A percentile compares a stretch with the other conserved stretches of the same genome.
These are phyloP conservation scores for Ellobius talpinus DNA, from an alignment of 2,113 vertebrate genomes.

Conservation along the genomic window DNA sequence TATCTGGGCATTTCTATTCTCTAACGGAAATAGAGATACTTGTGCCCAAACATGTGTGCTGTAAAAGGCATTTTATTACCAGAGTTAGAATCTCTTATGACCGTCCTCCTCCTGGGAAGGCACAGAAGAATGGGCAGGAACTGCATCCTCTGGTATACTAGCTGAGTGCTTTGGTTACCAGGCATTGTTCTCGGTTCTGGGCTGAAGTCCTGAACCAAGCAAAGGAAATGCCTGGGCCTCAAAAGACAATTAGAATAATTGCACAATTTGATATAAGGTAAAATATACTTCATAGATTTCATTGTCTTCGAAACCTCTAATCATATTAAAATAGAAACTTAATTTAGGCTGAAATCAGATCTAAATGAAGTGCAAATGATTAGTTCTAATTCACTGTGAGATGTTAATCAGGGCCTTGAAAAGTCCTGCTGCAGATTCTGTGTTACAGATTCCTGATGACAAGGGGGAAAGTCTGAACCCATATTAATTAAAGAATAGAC, in stretches of 20 bases:
- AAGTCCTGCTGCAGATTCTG: conserved; percentile 63
- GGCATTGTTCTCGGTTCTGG: background rate
- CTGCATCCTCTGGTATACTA: background rate
- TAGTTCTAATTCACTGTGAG: conserved; percentile 72
- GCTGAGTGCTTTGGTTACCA: background rate
- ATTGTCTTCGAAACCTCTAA: conserved; percentile 18
- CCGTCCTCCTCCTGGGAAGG: no score
- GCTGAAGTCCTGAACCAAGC: background rate
- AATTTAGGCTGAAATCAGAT: conserved; percentile 47
- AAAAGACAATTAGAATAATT: conserved; percentile 3
- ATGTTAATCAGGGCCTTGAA: conserved; percentile 73
- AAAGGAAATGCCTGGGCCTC: background rate
- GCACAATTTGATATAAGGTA: conserved; percentile 11
- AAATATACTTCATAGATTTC: background rate
- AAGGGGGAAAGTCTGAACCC: conserved; percentile 11
- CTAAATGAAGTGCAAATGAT: conserved; percentile 59
- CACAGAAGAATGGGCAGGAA: background rate
- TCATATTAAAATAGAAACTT: conserved; percentile 54
- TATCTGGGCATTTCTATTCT: background rate
- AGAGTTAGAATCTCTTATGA: background rate
- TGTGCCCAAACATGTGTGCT: background rate
- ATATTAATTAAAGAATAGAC: conserved; percentile 65
- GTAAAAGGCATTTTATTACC: background rate
- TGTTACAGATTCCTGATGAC: conserved; percentile 63
- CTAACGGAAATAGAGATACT: background rate